Evolutionary conservation across 53 echinoderm and acorn worm genomes (phyloP), one percentile per base, ranked within the genome.

Genomic region (Astropecten irregularis): DNA sequence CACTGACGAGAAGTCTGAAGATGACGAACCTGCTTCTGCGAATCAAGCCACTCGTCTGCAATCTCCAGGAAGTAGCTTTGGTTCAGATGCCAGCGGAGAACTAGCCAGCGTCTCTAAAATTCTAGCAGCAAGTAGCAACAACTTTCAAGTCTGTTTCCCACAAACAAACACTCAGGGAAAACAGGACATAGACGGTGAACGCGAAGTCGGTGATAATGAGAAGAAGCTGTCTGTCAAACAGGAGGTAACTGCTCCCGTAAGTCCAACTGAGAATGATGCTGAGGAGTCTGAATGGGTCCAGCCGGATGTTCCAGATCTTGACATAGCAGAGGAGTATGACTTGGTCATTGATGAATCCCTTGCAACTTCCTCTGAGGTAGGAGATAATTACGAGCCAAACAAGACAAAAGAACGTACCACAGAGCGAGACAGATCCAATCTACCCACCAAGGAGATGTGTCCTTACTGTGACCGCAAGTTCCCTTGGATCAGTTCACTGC

Each of bases 401-500:
- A 79, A 79, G 33, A 40, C 79, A 9, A 79, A 79, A 62, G 79
- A 79, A 48, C 79, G 79, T 19, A 31, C 56, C 10, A 38, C 74
- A 25, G 74, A 74, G 57, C 56, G 74, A 74, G 79, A 79, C 33
- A 60, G 79, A 79, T 79, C 61, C 60, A 79, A 79, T 27, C 79
- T 79, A 1, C 79, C 79, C 40, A 62, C 90, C 27, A 92, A 94
- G 49, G 90, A 95, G 72, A 90, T 88, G 36, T 97, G 99, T 77
- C 99, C 99, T 2, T 97, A 97, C 83, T 97, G 99, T 61, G 69
- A 89, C 18, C 88, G 99, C 1, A 94, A 85, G 55, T 97, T 97
- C 69, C 99, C 99, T 2, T 97, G 99, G 99, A 92, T 97, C 53
- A 97, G 99, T 58, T 97, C 99, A 21, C 84, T 97, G 35, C 84